A percentile compares a stretch with the other conserved stretches of the same genome.
Conservation (phyloP, 2,888 invertebrate genomes). For the Cephus sareptanus region DNA sequence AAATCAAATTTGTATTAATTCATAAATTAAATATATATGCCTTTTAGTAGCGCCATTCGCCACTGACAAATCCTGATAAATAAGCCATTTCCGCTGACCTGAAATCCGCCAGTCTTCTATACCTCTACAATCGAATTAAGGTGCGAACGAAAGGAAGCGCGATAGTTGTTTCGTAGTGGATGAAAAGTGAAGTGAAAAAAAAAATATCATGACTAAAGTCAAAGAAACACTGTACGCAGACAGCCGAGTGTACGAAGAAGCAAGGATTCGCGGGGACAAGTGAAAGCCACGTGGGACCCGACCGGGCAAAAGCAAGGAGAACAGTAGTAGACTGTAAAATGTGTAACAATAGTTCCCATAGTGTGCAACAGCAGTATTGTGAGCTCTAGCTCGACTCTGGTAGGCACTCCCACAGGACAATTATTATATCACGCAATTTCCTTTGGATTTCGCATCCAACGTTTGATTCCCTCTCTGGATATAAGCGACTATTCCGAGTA, state of each 20-base stretch:
- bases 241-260: neutral
- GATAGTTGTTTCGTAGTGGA: neutral
- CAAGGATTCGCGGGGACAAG: constrained; percentile 54
- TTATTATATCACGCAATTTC: constrained; percentile 66
- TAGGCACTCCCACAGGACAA: constrained; percentile 64
- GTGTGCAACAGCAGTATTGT: constrained; percentile 61
- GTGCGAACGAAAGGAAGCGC: neutral
- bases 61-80: neutral
- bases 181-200: neutral
- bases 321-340: constrained; percentile 62
- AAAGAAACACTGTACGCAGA: neutral
- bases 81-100: neutral
- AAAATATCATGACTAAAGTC: neutral
- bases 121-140: neutral
- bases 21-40: neutral
- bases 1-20: neutral
- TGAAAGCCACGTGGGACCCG: constrained; percentile 52
- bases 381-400: constrained; percentile 45
- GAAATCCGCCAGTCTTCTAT: neutral
- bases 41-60: neutral
- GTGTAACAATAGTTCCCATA: constrained; percentile 66
- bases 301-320: constrained; percentile 38
- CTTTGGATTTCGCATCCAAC: constrained; percentile 50
- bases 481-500: constrained; percentile 19
- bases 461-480: constrained; percentile 62